phyloP scores from a whole-genome alignment of 1,140 invertebrate genomes.

The Solenopsis fugax region DNA sequence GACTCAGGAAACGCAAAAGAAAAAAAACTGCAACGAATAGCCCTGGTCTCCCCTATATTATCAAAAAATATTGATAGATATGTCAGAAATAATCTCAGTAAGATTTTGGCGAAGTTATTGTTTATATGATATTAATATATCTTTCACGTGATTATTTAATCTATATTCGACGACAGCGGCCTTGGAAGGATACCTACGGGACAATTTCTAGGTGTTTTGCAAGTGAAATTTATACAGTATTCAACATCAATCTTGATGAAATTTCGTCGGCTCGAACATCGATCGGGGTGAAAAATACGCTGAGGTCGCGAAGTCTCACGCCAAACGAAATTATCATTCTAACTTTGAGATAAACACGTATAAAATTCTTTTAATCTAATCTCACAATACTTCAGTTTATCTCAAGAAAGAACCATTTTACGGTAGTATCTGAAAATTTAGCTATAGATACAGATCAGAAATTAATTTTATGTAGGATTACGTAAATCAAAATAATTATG shows the following conservation, averaged over 20 bases:
- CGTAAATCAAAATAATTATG: too few relatives aligned
- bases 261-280: constrained; percentile 31
- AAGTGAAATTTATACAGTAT: constrained; percentile 50
- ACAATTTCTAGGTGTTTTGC: constrained; percentile 45
- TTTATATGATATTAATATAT: constrained; percentile 60
- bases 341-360: neutral
- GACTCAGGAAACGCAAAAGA: too few relatives aligned
- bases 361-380: neutral
- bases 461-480: too few relatives aligned
- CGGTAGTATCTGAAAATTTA: too few relatives aligned
- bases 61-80: neutral
- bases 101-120: constrained; percentile 50
- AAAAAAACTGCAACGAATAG: too few relatives aligned
- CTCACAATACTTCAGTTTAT: too few relatives aligned
- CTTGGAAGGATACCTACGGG: constrained; percentile 35
- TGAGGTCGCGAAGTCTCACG: neutral
- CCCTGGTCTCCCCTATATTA: too few relatives aligned
- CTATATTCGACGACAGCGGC: neutral
- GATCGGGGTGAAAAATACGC: constrained; percentile 39
- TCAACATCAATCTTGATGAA: constrained; percentile 51
- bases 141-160: constrained; percentile 47
- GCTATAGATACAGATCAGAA: too few relatives aligned
- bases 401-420: too few relatives aligned
- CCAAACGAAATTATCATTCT: neutral
- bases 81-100: constrained; percentile 28